Base-by-base conservation (phyloP, 2,797 vertebrate species). In the Gephyroberyx darwinii region DNA sequence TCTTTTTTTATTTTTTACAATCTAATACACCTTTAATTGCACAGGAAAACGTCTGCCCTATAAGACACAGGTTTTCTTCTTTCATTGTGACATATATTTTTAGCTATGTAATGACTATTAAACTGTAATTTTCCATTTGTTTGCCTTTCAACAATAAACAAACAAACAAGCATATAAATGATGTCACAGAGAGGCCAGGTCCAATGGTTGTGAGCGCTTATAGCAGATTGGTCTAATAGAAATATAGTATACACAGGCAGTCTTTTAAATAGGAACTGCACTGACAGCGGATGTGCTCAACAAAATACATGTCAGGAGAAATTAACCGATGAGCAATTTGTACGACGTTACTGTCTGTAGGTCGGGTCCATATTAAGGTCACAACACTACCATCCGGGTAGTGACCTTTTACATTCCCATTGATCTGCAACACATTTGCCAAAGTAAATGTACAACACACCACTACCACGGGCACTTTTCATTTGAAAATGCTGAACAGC, bases 11-110 rank as follows among this genome's bases (percentile, higher is more conserved):
- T 41, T 78, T 84, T 84, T 84, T 88, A 89, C 91, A 91, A 89
- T 90, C 89, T 89, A 89, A 87, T 86, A 91, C 92, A 93, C 80
- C 82, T 92, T 91, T 81, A 90, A 87, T 90, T 90, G 84, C 84
- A 91, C 89, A 91, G 85, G 78, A 88, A 85, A 85, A 75, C 74
- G 83, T 88, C 85, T 84, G 85, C 73, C 86, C 78, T 75, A 78
- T 78, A 77, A 89, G 90, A 89, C 91, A 81, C 80, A 81, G 70
- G 62, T 82, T 77, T 91, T 89, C 75, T 89, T 81, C 75, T 88
- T 87, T 89, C 83, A 52, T 81, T 33, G 74, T 83, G 74, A 89
- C 85, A 86, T 83, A 79, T 76, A 88, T 61, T 81, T 90, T 88
- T 77, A 86, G 82, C 75, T 84, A 86, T 85, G 74, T 69, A 82